Percentiles rank a stretch among this genome's conserved stretches.
Evolutionary conservation across 2,888 invertebrate genomes (phyloP).

Genomic region (Ophion ellenae): DNA sequence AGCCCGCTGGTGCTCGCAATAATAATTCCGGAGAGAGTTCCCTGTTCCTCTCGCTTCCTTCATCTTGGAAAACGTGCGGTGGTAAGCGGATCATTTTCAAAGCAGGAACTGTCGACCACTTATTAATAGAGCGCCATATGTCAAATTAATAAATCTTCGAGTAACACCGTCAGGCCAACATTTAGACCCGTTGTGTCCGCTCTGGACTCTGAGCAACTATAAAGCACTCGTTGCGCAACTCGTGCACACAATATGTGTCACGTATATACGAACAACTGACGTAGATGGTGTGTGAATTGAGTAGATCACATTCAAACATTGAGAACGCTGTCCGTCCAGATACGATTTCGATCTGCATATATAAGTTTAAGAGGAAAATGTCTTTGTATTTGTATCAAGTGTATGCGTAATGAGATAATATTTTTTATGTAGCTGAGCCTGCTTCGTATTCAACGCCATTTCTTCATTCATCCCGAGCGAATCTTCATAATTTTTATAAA

Average conservation of each 20-base stretch:
- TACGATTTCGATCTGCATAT: slow-evolving; percentile 38
- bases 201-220: slow-evolving; percentile 52
- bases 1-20: slow-evolving; percentile 48
- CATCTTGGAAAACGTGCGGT: slow-evolving; percentile 31
- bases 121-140: slow-evolving; percentile 71
- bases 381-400: background rate
- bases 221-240: slow-evolving; percentile 59
- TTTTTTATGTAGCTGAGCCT: background rate
- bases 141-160: slow-evolving; percentile 72
- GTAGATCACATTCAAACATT: slow-evolving; percentile 31
- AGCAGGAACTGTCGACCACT: slow-evolving; percentile 69
- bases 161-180: slow-evolving; percentile 47
- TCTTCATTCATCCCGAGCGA: background rate
- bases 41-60: slow-evolving; percentile 25
- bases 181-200: slow-evolving; percentile 64
- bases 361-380: too few species aligned
- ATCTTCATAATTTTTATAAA: background rate
- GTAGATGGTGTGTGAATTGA: slow-evolving; percentile 48
- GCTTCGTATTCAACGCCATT: background rate
- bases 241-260: slow-evolving; percentile 23
- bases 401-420: background rate
- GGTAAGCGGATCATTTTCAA: slow-evolving; percentile 67
- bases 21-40: slow-evolving; percentile 53
- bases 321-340: slow-evolving; percentile 41
- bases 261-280: slow-evolving; percentile 8